Percentiles rank a stretch among this genome's conserved stretches.
phyloP scores from a whole-genome alignment of 2,797 vertebrate genomes.

The Vespertilio murinus region DNA sequence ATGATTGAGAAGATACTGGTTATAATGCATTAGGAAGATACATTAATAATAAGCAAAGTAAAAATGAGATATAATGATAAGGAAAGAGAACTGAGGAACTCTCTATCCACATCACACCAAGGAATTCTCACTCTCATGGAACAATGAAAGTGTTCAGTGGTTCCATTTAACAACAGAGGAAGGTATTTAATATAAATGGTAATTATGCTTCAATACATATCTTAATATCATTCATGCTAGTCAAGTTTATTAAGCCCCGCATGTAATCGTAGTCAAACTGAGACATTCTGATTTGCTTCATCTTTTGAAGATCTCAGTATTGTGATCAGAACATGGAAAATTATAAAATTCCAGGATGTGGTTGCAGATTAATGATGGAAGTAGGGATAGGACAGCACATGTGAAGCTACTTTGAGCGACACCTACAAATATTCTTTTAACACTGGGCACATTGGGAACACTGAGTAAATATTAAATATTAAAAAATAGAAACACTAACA shows the following conservation, averaged over 20 bases:
- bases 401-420: not conserved
- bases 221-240: not conserved
- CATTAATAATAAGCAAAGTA: not conserved
- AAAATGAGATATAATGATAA: not conserved
- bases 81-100: not conserved
- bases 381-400: not conserved
- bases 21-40: not conserved
- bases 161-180: not conserved
- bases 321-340: not conserved
- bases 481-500: not conserved
- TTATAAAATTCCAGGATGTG: not conserved
- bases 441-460: not conserved
- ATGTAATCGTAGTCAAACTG: not conserved
- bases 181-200: not conserved
- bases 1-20: not conserved
- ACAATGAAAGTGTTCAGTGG: not conserved
- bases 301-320: not conserved
- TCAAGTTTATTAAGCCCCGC: conserved; percentile 10
- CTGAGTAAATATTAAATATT: not conserved
- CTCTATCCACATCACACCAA: not conserved
- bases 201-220: not conserved
- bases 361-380: not conserved
- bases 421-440: not conserved
- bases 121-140: not conserved
- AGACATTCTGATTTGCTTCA: not conserved